Evolutionary conservation across 2,797 vertebrate species (phyloP).

Genomic region (Nyctalus aviator): DNA sequence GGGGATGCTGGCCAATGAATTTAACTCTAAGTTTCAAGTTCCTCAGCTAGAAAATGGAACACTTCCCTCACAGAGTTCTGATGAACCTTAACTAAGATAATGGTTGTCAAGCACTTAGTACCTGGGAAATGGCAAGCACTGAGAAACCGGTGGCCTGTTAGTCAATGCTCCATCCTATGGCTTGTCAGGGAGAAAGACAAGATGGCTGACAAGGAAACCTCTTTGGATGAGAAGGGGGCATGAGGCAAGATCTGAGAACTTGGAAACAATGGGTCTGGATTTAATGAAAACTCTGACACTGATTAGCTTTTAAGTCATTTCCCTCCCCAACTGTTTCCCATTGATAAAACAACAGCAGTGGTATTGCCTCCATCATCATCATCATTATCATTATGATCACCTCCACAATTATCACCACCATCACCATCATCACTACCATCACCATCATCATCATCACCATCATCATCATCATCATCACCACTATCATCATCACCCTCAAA

Average conservation of each 20-base stretch:
- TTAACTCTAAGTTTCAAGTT: not conserved
- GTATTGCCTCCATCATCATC: not conserved
- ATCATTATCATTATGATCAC: no score
- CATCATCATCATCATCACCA: no score
- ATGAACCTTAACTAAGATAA: not conserved
- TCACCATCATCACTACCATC: accelerated
- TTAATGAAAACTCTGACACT: not conserved
- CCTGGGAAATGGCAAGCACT: not conserved
- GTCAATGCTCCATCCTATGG: not conserved
- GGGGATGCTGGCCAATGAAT: not conserved
- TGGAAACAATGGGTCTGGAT: no score
- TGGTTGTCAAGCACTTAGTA: not conserved
- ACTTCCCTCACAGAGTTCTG: not conserved
- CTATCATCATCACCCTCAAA: not conserved
- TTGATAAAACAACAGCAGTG: not conserved
- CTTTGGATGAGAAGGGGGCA: not conserved
- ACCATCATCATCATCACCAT: not conserved
- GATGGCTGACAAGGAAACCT: not conserved
- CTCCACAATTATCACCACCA: not conserved
- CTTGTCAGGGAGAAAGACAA: not conserved
- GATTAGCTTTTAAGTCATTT: not conserved
- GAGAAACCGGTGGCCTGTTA: not conserved
- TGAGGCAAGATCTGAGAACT: not conserved
- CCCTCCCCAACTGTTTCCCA: not conserved
- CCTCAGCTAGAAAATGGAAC: not conserved